These are phyloP conservation scores for Panopea generosa DNA, from an alignment of 2,888 invertebrate genomes.

Conservation along the genomic window DNA sequence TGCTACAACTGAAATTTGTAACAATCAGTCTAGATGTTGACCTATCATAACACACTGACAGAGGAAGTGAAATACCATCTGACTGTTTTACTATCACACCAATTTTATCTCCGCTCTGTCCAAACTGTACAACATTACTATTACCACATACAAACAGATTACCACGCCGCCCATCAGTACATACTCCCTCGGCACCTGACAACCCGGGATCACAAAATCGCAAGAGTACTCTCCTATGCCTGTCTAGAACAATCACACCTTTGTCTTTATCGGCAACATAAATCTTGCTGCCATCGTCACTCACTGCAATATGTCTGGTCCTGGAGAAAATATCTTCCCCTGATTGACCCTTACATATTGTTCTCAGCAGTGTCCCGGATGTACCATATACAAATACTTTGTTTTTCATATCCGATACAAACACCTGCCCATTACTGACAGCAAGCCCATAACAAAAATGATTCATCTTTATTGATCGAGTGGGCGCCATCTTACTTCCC, in stretches of 20 bases:
- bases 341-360: background rate
- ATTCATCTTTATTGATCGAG: background rate
- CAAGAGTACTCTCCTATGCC: background rate
- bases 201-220: background rate
- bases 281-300: background rate
- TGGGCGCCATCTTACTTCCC: background rate
- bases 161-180: background rate
- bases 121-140: background rate
- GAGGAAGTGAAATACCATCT: background rate
- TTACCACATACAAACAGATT: background rate
- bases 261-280: background rate
- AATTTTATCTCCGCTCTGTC: background rate
- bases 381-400: background rate
- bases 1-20: conserved; percentile 4
- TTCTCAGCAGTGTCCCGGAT: background rate
- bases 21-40: background rate
- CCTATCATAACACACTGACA: background rate
- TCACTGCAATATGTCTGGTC: background rate
- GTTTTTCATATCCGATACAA: background rate
- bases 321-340: background rate
- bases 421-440: background rate
- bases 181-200: background rate
- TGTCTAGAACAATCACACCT: background rate
- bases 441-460: background rate
- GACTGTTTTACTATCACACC: background rate